Evolutionary conservation across 2,888 invertebrate species (phyloP), one percentile per base, ranked within the genome.

Genomic region (Lasioglossum vierecki): DNA sequence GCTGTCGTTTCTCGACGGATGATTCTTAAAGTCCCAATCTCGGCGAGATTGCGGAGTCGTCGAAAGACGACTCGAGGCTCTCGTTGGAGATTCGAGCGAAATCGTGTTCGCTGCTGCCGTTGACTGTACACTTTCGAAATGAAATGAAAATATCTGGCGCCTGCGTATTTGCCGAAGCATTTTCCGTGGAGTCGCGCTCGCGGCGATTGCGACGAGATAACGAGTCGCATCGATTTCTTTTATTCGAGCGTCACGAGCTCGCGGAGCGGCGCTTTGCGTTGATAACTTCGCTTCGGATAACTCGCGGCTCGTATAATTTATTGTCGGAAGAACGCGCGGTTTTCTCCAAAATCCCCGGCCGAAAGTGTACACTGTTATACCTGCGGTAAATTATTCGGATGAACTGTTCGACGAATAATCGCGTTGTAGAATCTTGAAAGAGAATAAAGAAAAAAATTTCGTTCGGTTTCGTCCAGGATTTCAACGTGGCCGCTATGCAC

Each of bases 141-240:
- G 74, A 70, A 74, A 79, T 66, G 63, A 81, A 82, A 80, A 49
- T 39, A 41, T 63, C 68, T 68, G 74, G 84, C 80, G 82, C 80
- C 76, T 79, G 57, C 76, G 41, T 84, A 79, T 87, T 89, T 84
- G 76, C 80, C 53, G 53, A 88, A 44, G 87, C 44, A 53, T 77
- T 83, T 76, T 79, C 53, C 30, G 66, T 66, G 9, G 3, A 15
- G 35, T 35, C 18, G 66, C 13, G 26, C 60, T 66, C 18, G 46
- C 57, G 80, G 41, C 82, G 41, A 39, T 39, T 41, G 15, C 60
- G n/a, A 35, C 13, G 22, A 75, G 63, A 84, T 85, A 87, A 87
- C 82, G 57, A 77, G 70, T 70, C 30, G 73, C 49, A 74, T 46
- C 49, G 57, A 78, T 39, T 60, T 35, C 60, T 30, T 26, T 41